Percentiles rank a stretch among this genome's conserved stretches.
Evolutionary conservation across 2,797 vertebrate species (phyloP).

Genomic region (Passerculus sandwichensis): DNA sequence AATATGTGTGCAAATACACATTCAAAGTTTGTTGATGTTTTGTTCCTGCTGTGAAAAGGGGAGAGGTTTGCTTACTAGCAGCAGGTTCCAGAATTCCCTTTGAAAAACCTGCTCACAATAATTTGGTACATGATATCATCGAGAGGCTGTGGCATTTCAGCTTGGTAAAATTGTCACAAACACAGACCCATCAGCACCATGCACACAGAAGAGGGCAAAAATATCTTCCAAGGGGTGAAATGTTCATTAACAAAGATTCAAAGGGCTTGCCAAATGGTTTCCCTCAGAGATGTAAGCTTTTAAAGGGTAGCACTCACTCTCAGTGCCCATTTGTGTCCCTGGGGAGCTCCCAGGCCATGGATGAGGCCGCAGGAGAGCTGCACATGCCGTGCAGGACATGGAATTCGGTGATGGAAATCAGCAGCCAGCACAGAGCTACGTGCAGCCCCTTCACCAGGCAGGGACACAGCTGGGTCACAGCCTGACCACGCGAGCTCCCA

Average conservation of each 20-base stretch:
- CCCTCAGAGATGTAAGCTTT: background rate
- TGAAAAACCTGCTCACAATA: background rate
- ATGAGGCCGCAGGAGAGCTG: accelerated
- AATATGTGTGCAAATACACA: background rate
- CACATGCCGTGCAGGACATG: accelerated
- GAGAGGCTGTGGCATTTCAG: background rate
- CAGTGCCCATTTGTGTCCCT: background rate
- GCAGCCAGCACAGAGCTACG: background rate
- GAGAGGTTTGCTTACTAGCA: background rate
- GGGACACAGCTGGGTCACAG: background rate
- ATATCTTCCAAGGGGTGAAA: background rate
- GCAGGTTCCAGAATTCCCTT: background rate
- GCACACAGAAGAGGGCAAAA: background rate
- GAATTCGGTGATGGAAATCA: background rate
- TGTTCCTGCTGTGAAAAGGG: background rate
- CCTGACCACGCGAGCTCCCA: background rate
- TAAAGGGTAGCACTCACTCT: background rate
- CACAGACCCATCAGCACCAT: accelerated
- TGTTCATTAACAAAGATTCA: background rate
- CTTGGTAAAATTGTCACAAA: background rate
- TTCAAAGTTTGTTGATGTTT: background rate
- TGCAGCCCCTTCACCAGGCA: background rate
- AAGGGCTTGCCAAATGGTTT: background rate
- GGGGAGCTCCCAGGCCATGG: background rate
- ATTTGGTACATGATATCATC: background rate